Evolutionary conservation across 2,888 invertebrate species (phyloP), one percentile per base, ranked within the genome.

Genomic region (Drosophila meridionalis): DNA sequence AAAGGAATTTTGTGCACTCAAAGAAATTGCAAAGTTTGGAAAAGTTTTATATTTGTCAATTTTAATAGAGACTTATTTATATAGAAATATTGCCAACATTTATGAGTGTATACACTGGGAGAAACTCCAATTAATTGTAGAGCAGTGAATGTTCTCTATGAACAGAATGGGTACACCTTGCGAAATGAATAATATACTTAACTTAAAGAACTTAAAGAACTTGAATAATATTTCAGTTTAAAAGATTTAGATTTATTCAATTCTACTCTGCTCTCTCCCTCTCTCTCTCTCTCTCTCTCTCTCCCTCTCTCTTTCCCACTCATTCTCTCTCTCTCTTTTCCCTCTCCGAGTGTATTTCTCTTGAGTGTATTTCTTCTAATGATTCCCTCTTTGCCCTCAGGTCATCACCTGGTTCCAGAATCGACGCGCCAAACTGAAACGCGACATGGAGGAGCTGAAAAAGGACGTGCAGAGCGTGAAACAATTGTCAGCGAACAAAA

Each of bases 361-460:
- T 12, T 20, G 3, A 1, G n/a, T n/a, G 20, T 20, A 20, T 5
- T 30, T 40, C 34, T 11, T 61, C 0, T 26, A 26, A 30, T 5
- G 2, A 5, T 43, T 3, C 11, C 26, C 1, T 7, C 9, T 50
- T 52, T 60, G 11, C 68, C 65, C 56, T n/a, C 69, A 93, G 93
- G 99, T 99, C 92, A 99, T 99, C 94, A 99, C 99, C 74, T 98
- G 98, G 98, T 98, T 98, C 94, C 98, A 98, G 92, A 98, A 98
- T 93, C 94, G 98, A 85, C 94, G 98, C 85, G 98, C 98, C 88
- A 98, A 98, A 93, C 95, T 99, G 90, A 99, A 99, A 93, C 94
- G 99, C 63, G 99, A 99, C 93, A 97, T 99, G 96, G 99, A 99
- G 92, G 99, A 99, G 92, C 94, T 99, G 83, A 98, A 99, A 93